phyloP scores from a whole-genome alignment of 64 coral and sea anemone species.

The Pocillopora damicornis region DNA sequence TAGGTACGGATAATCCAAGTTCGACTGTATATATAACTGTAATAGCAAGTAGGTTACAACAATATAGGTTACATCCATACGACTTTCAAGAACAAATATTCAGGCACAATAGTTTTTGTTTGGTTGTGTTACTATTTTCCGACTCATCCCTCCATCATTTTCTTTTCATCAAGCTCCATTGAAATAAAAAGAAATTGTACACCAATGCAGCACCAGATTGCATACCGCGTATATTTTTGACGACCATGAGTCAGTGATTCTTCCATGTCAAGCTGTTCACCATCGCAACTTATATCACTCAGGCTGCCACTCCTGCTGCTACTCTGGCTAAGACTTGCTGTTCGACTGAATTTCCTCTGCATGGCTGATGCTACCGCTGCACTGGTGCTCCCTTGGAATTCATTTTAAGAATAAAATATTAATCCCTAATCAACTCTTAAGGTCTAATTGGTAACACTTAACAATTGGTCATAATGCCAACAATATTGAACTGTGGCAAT shows the following conservation, averaged over 20 bases:
- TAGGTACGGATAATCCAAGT: too few species aligned
- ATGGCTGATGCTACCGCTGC: slow-evolving; percentile 89
- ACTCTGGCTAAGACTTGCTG: slow-evolving; percentile 73
- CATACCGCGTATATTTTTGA: slow-evolving; percentile 75
- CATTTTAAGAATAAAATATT: neutral
- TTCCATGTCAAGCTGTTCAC: slow-evolving; percentile 71
- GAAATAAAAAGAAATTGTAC: neutral
- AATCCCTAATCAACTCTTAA: neutral
- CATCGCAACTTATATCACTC: slow-evolving; percentile 85
- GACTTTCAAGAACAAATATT: too few species aligned
- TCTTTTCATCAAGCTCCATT: too few species aligned
- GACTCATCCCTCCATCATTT: too few species aligned
- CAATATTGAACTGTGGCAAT: too few species aligned
- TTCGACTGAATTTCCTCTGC: slow-evolving; percentile 78
- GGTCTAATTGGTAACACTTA: neutral
- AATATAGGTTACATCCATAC: too few species aligned
- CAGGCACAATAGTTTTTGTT: too few species aligned
- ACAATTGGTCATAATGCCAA: too few species aligned
- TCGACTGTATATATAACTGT: too few species aligned
- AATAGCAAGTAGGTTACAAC: too few species aligned
- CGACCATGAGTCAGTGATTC: slow-evolving; percentile 49
- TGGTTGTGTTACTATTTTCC: too few species aligned
- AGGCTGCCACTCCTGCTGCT: slow-evolving; percentile 93
- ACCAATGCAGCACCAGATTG: neutral
- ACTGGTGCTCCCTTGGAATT: slow-evolving; percentile 57